phyloP scores from a whole-genome alignment of 2,113 vertebrate genomes.

The Oreochromis spilurus region DNA sequence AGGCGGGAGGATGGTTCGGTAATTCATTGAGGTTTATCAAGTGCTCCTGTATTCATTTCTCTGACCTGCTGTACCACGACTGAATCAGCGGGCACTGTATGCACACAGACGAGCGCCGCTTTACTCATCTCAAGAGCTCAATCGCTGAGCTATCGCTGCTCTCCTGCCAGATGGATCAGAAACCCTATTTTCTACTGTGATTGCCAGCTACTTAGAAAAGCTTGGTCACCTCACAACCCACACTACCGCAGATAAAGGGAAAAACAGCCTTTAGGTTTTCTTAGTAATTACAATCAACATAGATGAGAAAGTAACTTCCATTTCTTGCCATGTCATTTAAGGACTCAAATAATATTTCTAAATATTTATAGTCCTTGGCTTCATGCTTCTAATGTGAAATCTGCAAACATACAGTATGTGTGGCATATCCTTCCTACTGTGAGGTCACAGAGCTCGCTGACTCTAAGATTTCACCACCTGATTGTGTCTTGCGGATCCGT shows the following conservation, averaged over 20 bases:
- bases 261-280: background rate
- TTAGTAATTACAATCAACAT: background rate
- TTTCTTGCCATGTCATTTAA: background rate
- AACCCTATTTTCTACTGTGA: constrained; percentile 20
- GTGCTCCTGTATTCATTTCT: background rate
- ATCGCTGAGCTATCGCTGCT: background rate
- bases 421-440: background rate
- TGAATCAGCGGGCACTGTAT: background rate
- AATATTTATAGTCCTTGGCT: background rate
- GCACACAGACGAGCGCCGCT: background rate
- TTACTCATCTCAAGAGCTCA: constrained; percentile 11
- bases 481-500: background rate
- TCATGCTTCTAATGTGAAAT: background rate
- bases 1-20: background rate
- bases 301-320: background rate
- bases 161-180: constrained; percentile 29
- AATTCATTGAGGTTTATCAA: background rate
- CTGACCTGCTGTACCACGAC: background rate
- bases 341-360: background rate
- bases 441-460: background rate
- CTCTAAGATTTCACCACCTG: background rate
- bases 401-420: background rate
- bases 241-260: background rate
- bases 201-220: constrained; percentile 14
- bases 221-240: background rate